Conservation (phyloP, 2,797 vertebrate genomes). For the Intellagama lesueurii region DNA sequence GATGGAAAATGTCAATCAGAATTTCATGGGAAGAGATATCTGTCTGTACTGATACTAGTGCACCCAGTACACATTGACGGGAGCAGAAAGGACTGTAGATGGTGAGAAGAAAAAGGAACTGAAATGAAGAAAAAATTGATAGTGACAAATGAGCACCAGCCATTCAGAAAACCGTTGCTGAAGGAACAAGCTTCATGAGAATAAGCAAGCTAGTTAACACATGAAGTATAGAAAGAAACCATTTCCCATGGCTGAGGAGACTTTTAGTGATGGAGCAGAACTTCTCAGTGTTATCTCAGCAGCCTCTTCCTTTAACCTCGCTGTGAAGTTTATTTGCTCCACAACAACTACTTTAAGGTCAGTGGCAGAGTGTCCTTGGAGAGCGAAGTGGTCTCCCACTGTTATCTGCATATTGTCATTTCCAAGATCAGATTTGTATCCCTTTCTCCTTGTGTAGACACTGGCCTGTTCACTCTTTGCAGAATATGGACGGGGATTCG, state of each 20-base stretch:
- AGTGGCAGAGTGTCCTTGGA: neutral
- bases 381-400: neutral
- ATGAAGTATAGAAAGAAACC: neutral
- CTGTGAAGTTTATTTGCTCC: neutral
- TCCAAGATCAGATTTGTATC: no score
- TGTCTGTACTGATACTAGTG: no score
- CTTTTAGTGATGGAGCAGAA: neutral
- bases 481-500: no score
- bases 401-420: no score
- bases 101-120: neutral
- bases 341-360: neutral
- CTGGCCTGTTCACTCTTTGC: no score
- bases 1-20: neutral
- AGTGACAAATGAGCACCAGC: neutral
- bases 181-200: neutral
- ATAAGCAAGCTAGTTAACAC: no score
- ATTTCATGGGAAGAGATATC: neutral
- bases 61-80: neutral
- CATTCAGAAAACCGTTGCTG: neutral
- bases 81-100: neutral
- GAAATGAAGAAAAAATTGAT: neutral
- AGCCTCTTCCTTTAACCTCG: neutral
- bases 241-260: neutral
- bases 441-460: no score
- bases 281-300: neutral